Evolutionary conservation across 2,888 invertebrate species (phyloP), one percentile per base, ranked within the genome.

Genomic region (Andrena haemorrhoa): DNA sequence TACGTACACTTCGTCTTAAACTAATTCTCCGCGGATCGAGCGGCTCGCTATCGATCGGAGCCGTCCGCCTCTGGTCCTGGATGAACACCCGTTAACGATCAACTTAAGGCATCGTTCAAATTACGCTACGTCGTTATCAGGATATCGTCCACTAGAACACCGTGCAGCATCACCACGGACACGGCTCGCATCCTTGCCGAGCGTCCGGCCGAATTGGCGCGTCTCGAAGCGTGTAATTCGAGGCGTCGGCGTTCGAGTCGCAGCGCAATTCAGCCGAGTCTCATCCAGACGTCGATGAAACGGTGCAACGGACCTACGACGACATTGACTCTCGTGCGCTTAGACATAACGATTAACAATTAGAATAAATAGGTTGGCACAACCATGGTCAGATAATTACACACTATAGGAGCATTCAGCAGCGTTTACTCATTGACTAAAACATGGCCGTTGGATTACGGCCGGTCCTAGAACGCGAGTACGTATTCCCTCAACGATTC

Each of bases 321-420:
- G 33, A 65, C 26, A 35, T 60, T 12, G 56, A 53, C 20, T 69
- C 56, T 49, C 68, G 58, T 47, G 26, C 53, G 56, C 60, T 69
- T 76, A 77, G 31, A 29, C 26, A 68, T 65, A 76, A 77, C 56
- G 68, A 61, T 76, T 72, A 83, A 83, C 26, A 53, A 79, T 84
- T 80, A 75, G 8, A 87, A 88, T 88, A 88, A 88, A 88, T 88
- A 88, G 81, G 83, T 82, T 88, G 85, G 85, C 88, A 88, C 88
- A 88, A 88, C 88, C 88, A 86, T 86, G 68, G 86, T 86, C 85
- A 85, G 78, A 86, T 77, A 77, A 53, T 85, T 86, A 83, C 33
- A 75, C 66, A 33, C 70, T 86, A 83, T 12, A 53, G 64, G 73
- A 81, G 68, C 69, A 70, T 69, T 75, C 61, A 26, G 47, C 64